These are phyloP conservation scores for Flexamia atlantica DNA, from an alignment of 2,888 invertebrate species.

Conservation along the genomic window DNA sequence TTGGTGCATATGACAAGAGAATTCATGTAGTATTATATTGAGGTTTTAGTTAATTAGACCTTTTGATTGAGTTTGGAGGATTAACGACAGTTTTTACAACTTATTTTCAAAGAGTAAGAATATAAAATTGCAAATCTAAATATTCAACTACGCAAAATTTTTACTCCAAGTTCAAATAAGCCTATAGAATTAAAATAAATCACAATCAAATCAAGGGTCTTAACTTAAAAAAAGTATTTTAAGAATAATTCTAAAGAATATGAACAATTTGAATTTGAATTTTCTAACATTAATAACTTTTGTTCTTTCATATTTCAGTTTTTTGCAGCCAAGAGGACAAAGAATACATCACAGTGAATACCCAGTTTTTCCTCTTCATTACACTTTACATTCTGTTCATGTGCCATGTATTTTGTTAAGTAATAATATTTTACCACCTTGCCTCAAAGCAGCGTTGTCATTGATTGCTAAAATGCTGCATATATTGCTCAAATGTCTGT, in stretches of 20 bases:
- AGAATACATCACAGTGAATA: not conserved
- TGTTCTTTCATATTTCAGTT: conserved; percentile 47
- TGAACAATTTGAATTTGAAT: not conserved
- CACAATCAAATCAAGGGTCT: not conserved
- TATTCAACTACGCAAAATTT: no score
- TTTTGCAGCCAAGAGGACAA: conserved; percentile 50
- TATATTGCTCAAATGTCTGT: not conserved
- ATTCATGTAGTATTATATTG: no score
- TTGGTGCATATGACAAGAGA: no score
- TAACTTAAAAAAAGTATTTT: not conserved
- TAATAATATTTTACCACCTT: not conserved
- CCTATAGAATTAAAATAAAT: not conserved
- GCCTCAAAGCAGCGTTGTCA: not conserved
- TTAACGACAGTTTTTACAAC: no score
- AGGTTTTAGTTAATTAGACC: no score
- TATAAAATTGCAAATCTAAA: not conserved
- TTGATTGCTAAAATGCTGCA: no score
- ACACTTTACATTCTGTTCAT: not conserved
- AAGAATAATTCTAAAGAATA: not conserved
- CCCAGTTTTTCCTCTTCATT: not conserved
- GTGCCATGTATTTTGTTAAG: not conserved
- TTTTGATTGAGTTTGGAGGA: no score
- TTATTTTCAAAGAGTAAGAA: no score
- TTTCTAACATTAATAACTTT: not conserved
- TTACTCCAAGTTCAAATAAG: not conserved